Evolutionary conservation across 2,888 invertebrate genomes (phyloP), one percentile per base, ranked within the genome.

Genomic region (Pharmacophagus antenor): DNA sequence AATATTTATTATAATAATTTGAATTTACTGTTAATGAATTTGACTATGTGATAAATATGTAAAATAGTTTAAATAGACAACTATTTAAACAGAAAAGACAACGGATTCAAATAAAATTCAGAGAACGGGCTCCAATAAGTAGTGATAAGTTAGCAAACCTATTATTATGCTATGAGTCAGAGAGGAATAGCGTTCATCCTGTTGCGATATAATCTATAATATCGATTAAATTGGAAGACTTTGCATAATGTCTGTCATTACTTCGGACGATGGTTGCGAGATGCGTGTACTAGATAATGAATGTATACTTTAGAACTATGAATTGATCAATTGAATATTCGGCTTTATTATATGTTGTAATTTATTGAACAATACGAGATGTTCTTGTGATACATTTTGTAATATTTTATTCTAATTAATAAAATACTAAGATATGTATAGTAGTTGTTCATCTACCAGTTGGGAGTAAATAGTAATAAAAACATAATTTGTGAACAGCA

Each of bases 161-260:
- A 80, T 83, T 68, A 85, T 84, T 85, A 84, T 70, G 63, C 70
- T 72, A 76, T 81, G 82, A 81, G 70, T 82, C 81, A 80, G 75
- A 67, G 60, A 50, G 51, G 62, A 60, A 66, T 61, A 59, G 56
- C 55, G 56, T 37, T 46, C 50, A 50, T 60, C 46, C 47, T 17
- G 23, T 47, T 48, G 27, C 68, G 79, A 76, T 80, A 77, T 67
- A 67, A 76, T 81, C 75, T 71, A 59, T 65, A 63, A 71, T 68
- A 68, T 66, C 67, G 65, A 63, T 67, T 69, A 65, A 67, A 70
- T 67, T 68, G 64, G 65, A 67, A 67, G 63, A 61, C 63, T 63
- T 63, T 56, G 63, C 61, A 61, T 71, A 71, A 69, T 70, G 62
- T 70, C 70, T 73, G 72, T 71, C 72, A 73, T 73, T 73, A 73